Base-by-base conservation (phyloP, 1,140 invertebrate species). In the Drosophila teissieri region DNA sequence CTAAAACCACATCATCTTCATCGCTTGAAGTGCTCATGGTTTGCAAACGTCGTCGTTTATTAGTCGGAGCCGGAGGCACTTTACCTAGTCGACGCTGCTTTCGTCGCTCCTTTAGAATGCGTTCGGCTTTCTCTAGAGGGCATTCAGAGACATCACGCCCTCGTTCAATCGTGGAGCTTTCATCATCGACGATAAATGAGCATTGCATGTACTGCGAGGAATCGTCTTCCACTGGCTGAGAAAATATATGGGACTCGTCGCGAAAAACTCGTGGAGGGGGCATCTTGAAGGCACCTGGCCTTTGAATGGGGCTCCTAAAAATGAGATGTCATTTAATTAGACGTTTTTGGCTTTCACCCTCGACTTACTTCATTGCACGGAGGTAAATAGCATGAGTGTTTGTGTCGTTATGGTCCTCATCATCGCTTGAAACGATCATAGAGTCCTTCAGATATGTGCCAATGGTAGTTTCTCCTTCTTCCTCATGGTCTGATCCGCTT, bases 331-430 rank as follows among this genome's bases (percentile, higher is more conserved):
- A 5, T 15, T 0, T 17, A 8, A 0, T 22, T 0, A 24, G 1
- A 52, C 57, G 10, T n/a, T 2, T 51, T 40, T n/a, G 4, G 2
- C 15, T 1, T 12, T 24, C 8, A 5, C 2, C 11, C 0, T 1
- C 8, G 4, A 68, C 90, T 80, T 85, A 94, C 94, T 92, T 94
- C 3, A 94, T 76, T 17, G 94, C 94, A 65, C 93, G 93, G 19
- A 95, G 80, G 84, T 95, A 95, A 65, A 94, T 92, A 4, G 93
- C 94, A 27, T 93, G 91, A 92, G 94, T 94, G 15, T 82, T 81
- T 10, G 90, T 89, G 37, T 64, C 94, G 93, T 11, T 92, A 67
- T 31, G 84, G 36, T 46, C 73, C 36, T 93, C 88, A n/a, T 92
- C 92, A 45, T 93, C 93, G 48, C 84, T 91, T 14, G 83, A 82